Percentiles rank a stretch among this genome's conserved stretches.
phyloP scores from a whole-genome alignment of 2,888 invertebrate species.

The Cephonodes hylas region DNA sequence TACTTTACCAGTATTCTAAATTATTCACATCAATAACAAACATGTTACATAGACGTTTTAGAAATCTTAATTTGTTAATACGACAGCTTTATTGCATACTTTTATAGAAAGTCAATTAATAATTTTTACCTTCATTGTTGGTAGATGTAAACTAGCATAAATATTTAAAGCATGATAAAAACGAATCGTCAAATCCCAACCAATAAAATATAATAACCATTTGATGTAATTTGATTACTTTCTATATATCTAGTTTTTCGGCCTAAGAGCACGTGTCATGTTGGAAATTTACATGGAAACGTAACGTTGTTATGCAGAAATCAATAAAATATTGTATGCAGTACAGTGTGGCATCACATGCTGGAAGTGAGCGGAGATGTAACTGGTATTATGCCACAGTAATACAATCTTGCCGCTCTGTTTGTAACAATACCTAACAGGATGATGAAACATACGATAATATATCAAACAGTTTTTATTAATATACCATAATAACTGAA shows the following conservation, averaged over 20 bases:
- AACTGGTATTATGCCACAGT: conserved; percentile 33
- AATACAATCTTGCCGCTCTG: conserved; percentile 44
- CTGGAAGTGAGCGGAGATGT: conserved; percentile 38
- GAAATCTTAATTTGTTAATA: neutral
- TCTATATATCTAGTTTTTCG: no score
- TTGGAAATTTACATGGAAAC: neutral
- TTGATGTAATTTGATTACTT: no score
- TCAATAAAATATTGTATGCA: neutral
- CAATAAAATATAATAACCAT: no score
- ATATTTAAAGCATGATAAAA: no score
- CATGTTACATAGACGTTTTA: neutral
- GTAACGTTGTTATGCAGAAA: neutral
- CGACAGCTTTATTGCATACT: neutral
- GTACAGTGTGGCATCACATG: conserved; percentile 10
- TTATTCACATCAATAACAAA: conserved; percentile 11
- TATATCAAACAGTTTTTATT: neutral
- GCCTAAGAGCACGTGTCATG: no score
- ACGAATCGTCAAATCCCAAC: no score
- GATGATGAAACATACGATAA: conserved; percentile 7
- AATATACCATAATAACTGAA: neutral
- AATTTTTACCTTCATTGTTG: no score
- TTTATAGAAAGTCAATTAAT: neutral
- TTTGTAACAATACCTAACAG: conserved; percentile 32
- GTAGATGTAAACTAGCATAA: no score
- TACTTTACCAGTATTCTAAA: conserved; percentile 14